Evolutionary conservation across 1,140 invertebrate species (phyloP).

Genomic region (Eubasilissa regina): DNA sequence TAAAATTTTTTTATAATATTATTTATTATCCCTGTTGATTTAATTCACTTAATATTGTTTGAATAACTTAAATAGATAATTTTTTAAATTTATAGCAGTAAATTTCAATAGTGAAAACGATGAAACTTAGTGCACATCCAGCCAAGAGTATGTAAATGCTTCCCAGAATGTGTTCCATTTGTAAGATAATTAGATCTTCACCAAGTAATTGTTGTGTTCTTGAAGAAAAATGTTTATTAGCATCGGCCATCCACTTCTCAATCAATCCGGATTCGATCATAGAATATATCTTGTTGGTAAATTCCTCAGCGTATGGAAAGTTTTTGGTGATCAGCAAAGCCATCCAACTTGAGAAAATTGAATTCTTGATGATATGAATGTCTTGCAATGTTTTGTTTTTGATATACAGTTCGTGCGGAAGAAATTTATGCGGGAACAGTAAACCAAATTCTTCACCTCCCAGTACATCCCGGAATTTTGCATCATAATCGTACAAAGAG

Average conservation of each 20-base stretch:
- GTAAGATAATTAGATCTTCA: background rate
- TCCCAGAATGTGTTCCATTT: too few species aligned
- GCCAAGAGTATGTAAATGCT: too few species aligned
- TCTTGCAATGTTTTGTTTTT: background rate
- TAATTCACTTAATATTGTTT: too few species aligned
- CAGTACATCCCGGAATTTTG: background rate
- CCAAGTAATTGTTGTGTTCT: background rate
- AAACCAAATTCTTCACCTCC: constrained; percentile 8
- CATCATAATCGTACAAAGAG: background rate
- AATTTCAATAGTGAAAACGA: constrained; percentile 10
- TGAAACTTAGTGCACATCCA: too few species aligned
- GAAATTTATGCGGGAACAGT: background rate
- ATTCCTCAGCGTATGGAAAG: constrained; percentile 6
- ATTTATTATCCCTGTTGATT: too few species aligned
- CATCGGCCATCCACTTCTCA: constrained; percentile 8
- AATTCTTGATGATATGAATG: background rate
- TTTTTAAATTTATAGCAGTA: background rate
- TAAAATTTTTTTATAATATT: too few species aligned
- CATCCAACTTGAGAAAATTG: background rate
- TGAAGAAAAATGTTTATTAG: background rate
- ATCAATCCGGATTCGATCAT: constrained; percentile 12
- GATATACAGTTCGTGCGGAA: background rate
- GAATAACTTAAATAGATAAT: too few species aligned
- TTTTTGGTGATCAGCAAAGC: background rate
- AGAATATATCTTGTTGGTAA: background rate